Evolutionary conservation across 2,888 invertebrate species (phyloP).

Genomic region (Syrista parreyssii): DNA sequence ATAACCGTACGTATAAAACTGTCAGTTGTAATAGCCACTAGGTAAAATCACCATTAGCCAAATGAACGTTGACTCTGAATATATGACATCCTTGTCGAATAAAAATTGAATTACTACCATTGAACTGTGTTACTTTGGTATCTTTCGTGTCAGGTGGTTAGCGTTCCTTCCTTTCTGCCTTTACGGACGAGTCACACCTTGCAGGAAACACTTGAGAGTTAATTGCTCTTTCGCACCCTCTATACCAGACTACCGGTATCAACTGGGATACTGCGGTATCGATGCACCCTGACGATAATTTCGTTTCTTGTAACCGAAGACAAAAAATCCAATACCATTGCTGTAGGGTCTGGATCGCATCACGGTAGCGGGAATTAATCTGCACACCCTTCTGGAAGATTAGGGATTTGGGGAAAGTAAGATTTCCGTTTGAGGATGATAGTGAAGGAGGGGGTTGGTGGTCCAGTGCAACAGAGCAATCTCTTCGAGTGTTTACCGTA

Average conservation of each 20-base stretch:
- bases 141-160: slow-evolving; percentile 60
- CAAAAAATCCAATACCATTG: too few relatives aligned
- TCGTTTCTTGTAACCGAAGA: not conserved
- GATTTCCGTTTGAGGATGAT: slow-evolving; percentile 41
- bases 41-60: slow-evolving; percentile 4
- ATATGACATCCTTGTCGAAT: slow-evolving; percentile 57
- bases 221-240: slow-evolving; percentile 56
- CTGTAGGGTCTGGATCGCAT: too few relatives aligned
- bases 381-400: slow-evolving; percentile 44
- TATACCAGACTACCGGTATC: too few relatives aligned
- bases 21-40: too few relatives aligned
- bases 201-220: slow-evolving; percentile 63
- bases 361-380: slow-evolving; percentile 39
- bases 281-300: not conserved
- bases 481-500: slow-evolving; percentile 48
- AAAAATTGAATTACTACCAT: slow-evolving; percentile 58
- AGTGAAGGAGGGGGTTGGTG: slow-evolving; percentile 16
- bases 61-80: slow-evolving; percentile 47
- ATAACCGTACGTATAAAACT: too few relatives aligned
- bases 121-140: slow-evolving; percentile 38
- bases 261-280: too few relatives aligned
- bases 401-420: slow-evolving; percentile 45
- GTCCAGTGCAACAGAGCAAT: slow-evolving; percentile 40
- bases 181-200: slow-evolving; percentile 61
- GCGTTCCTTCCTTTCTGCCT: slow-evolving; percentile 53